These are phyloP conservation scores for Cardinalis cardinalis DNA, from an alignment of 2,113 vertebrate genomes.

Conservation along the genomic window DNA sequence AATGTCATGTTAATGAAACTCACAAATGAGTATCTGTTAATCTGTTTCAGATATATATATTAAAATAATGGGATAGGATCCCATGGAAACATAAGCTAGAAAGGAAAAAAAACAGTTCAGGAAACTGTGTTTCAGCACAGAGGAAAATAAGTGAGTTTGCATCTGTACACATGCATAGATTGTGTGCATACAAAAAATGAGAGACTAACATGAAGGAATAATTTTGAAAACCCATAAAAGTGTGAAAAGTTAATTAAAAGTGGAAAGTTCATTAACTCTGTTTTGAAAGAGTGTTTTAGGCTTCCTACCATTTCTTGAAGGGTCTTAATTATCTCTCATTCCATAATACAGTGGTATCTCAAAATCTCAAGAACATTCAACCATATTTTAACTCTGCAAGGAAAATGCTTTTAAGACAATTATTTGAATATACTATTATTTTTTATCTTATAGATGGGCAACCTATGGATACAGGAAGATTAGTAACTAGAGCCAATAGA, in stretches of 20 bases:
- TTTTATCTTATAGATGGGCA: neutral
- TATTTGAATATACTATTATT: neutral
- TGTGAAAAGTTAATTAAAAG: neutral
- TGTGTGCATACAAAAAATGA: neutral
- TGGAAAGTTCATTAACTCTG: neutral
- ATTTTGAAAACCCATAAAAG: neutral
- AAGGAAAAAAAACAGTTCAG: neutral
- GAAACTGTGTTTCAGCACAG: neutral
- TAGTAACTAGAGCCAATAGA: neutral
- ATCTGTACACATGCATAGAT: neutral
- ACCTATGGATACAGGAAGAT: neutral
- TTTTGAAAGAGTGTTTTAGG: neutral
- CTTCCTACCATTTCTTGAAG: neutral
- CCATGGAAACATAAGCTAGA: neutral
- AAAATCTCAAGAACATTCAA: neutral
- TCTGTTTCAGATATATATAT: neutral
- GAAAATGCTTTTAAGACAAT: neutral
- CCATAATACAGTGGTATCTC: neutral
- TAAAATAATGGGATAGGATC: neutral
- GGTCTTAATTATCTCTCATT: neutral
- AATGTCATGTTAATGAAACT: neutral
- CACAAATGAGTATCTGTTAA: neutral
- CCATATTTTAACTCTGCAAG: neutral
- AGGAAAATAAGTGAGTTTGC: neutral
- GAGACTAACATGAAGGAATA: neutral